Percentiles rank a stretch among this genome's conserved stretches.
phyloP scores from a whole-genome alignment of 2,888 invertebrate genomes.

The Nemoura dubitans region DNA sequence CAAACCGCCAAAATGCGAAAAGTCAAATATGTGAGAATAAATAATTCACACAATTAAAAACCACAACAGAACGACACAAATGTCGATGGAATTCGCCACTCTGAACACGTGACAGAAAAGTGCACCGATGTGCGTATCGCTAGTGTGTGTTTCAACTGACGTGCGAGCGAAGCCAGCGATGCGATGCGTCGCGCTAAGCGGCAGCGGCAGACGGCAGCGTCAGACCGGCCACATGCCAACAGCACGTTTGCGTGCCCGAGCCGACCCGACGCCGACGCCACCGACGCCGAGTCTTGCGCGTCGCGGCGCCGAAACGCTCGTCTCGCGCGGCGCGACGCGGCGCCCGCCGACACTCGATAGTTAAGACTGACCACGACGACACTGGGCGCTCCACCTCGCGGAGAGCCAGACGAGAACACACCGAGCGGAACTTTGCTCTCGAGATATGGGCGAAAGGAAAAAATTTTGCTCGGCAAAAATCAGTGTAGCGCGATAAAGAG shows the following conservation, averaged over 20 bases:
- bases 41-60: not conserved
- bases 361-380: not conserved
- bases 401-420: not conserved
- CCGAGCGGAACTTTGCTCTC: not conserved
- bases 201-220: not conserved
- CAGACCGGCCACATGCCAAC: not conserved
- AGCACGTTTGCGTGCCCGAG: not conserved
- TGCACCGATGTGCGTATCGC: not conserved
- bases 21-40: not conserved
- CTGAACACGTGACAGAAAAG: not conserved
- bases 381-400: not conserved
- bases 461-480: not conserved
- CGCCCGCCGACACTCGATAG: not conserved
- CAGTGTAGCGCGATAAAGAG: not conserved
- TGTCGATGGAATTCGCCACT: not conserved
- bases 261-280: not conserved
- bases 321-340: not conserved
- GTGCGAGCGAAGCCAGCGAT: not conserved
- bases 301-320: not conserved
- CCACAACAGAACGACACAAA: not conserved
- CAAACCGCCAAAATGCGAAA: not conserved
- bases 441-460: not conserved
- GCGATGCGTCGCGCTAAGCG: not conserved
- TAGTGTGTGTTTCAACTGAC: not conserved
- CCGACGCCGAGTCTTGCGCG: not conserved